A percentile compares a stretch with the other conserved stretches of the same genome.
Evolutionary conservation across 2,888 invertebrate genomes (phyloP).

Genomic region (Dicyrtoma fusca): DNA sequence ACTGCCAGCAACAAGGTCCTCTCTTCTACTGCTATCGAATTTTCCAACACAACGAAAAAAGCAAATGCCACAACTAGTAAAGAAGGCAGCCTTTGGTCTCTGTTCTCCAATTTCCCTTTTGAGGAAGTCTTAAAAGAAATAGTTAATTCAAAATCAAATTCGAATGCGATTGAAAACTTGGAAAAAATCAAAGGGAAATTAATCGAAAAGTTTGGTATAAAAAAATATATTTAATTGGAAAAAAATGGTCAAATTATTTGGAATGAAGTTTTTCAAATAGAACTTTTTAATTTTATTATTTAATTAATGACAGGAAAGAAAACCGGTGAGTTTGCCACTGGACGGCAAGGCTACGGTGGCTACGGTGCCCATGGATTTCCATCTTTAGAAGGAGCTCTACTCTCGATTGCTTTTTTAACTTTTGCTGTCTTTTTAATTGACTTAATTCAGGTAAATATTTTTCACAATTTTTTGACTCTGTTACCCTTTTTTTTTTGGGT

Average conservation of each 20-base stretch:
- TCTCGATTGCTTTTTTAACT: conserved; percentile 79
- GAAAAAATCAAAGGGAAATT: conserved; percentile 32
- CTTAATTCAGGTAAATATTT: conserved; percentile 71
- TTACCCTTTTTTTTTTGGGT: not conserved
- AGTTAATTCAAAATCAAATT: conserved; percentile 1
- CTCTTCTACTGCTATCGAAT: too few relatives aligned
- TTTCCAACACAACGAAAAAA: too few relatives aligned
- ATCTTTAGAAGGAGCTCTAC: conserved; percentile 76
- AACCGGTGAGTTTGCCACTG: conserved; percentile 26
- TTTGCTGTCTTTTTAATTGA: conserved; percentile 84
- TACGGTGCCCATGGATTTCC: conserved; percentile 68
- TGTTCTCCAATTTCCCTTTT: conserved; percentile 16
- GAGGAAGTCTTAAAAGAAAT: conserved; percentile 21
- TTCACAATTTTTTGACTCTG: not conserved
- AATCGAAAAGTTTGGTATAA: conserved; percentile 24
- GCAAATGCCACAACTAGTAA: too few relatives aligned
- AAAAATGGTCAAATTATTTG: not conserved
- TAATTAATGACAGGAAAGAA: conserved; percentile 18
- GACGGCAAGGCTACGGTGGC: conserved; percentile 23
- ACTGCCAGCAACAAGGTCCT: too few relatives aligned
- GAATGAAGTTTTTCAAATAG: not conserved
- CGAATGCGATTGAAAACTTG: conserved; percentile 31
- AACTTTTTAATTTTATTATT: not conserved
- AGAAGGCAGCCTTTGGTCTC: too few relatives aligned
- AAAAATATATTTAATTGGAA: not conserved